Evolutionary conservation across 2,888 invertebrate genomes (phyloP), one percentile per base, ranked within the genome.

Genomic region (Choristoneura rosaceana): DNA sequence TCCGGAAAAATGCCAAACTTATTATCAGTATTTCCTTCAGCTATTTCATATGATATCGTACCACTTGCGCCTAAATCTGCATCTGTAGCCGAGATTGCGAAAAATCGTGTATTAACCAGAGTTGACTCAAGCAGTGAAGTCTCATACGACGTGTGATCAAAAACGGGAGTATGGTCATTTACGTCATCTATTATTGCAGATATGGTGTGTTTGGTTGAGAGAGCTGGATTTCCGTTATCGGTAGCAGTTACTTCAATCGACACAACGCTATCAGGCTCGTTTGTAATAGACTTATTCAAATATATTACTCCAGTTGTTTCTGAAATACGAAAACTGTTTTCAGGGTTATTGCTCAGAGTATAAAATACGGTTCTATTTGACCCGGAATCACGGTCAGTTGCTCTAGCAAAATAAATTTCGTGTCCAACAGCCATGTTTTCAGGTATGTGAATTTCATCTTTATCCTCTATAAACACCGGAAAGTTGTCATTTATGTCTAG

Each of bases 1-100:
- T 99, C 98, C 0, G 99, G 99, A 85, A 99, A 99, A 55, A 99
- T 96, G 0, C 98, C 99, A 90, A 99, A 99, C 84, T 97, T 97
- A 60, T 95, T 96, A 82, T 98, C 98, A 7, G 94, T 92, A 84
- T 99, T 98, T 1, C 99, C 99, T 84, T 98, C 97, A 0, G 96
- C 95, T 65, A 99, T 98, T 61, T 95, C 95, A 88, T 98, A 98
- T 0, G 96, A 95, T 68, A 98, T 96, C 75, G 95, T 94, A 0
- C 98, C 97, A 88, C 98, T 99, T 0, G 93, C 89, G 0, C 97
- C 98, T 59, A 98, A 94, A 91, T 99, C 99, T 14, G 96, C 96
- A 85, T 99, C 99, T 8, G 96, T 96, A 4, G 99, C 99, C 15
- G 97, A 96, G 50, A 99, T 95, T 17, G 98, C 97, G 89, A 98